Percentiles rank a stretch among this genome's conserved stretches.
Evolutionary conservation across 2,113 vertebrate genomes (phyloP).

Genomic region (Micromys minutus): DNA sequence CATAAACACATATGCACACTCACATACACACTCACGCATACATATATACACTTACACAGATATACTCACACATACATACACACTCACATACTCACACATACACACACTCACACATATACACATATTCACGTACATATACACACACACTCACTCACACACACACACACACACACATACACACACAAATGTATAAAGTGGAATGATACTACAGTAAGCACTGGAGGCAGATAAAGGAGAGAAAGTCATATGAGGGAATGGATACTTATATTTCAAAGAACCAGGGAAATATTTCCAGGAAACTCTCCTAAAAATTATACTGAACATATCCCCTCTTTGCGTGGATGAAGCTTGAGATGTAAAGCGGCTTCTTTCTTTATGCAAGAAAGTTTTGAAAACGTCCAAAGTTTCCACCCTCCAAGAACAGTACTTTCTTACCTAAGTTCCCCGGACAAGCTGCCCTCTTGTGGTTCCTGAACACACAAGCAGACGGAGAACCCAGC

Average conservation of each 20-base stretch:
- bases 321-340: background rate
- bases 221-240: background rate
- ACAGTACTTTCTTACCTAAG: background rate
- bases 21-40: too few relatives aligned
- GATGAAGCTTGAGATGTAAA: background rate
- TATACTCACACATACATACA: too few relatives aligned
- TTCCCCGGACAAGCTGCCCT: slow-evolving; percentile 36
- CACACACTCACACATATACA: too few relatives aligned
- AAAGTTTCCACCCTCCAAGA: background rate
- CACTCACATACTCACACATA: too few relatives aligned
- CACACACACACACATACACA: too few relatives aligned
- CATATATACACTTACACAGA: too few relatives aligned
- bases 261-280: background rate
- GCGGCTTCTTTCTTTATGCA: background rate
- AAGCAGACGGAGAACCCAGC: slow-evolving; percentile 18
- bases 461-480: slow-evolving; percentile 60
- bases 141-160: background rate
- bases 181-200: background rate
- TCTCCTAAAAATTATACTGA: slow-evolving; percentile 31
- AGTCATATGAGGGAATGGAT: background rate
- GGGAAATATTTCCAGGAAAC: background rate
- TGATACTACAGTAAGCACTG: background rate
- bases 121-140: too few relatives aligned
- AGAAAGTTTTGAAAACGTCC: slow-evolving; percentile 20
- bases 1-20: too few relatives aligned